Conservation (phyloP, 1,140 invertebrate genomes). For the Venustaconcha ellipsiformis region DNA sequence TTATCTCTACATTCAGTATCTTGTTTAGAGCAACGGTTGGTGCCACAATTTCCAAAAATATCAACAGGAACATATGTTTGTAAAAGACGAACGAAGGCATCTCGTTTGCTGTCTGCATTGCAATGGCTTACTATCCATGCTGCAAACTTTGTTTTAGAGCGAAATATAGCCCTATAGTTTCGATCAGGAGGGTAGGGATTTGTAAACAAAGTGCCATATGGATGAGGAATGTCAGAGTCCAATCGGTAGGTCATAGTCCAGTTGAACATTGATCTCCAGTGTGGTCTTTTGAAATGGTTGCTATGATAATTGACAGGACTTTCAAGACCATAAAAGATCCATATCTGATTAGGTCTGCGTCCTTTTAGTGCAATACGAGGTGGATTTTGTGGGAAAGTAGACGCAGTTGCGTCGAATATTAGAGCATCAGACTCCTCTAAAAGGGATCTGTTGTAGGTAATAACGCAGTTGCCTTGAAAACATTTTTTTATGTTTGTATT, state of each 20-base stretch:
- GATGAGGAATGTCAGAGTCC: constrained; percentile 26
- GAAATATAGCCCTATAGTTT: constrained; percentile 23
- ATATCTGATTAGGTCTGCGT: constrained; percentile 24
- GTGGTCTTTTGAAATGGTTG: constrained; percentile 1
- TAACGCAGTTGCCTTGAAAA: too few relatives aligned
- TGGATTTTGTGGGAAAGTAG: neutral
- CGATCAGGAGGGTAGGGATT: neutral
- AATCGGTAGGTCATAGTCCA: constrained; percentile 27
- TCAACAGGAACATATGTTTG: constrained; percentile 73
- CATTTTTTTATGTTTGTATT: too few relatives aligned
- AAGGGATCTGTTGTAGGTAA: too few relatives aligned
- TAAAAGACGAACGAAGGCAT: constrained; percentile 72
- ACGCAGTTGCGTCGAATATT: neutral
- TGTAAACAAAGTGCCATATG: constrained; percentile 16
- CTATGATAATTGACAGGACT: neutral
- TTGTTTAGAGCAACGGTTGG: constrained; percentile 10
- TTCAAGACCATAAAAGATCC: constrained; percentile 28
- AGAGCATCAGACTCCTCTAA: neutral
- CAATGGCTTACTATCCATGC: constrained; percentile 79
- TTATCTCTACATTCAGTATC: constrained; percentile 18
- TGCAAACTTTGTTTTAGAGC: constrained; percentile 56
- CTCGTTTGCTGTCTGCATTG: constrained; percentile 71
- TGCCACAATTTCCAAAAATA: constrained; percentile 76
- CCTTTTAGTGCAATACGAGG: neutral
- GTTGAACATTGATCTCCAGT: constrained; percentile 23